Base-by-base conservation (phyloP, 64 coral and sea anemone species). In the Montipora efflorescens region DNA sequence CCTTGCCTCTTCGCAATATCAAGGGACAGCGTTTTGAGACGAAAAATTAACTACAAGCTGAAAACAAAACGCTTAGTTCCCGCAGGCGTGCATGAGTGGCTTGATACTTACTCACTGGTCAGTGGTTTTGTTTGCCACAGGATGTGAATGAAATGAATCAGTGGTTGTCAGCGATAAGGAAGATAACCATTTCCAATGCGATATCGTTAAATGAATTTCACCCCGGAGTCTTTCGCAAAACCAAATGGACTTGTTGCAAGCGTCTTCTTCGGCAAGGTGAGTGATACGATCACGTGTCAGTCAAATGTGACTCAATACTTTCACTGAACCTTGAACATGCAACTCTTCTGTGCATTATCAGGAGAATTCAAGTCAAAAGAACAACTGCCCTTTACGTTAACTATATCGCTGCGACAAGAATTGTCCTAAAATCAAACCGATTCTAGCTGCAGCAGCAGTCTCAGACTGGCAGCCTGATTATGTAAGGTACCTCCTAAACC, bases 111-210 rank as follows among this genome's bases (percentile, higher is more conserved):
- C 52, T 5, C 52, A 55, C 10, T 10, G 52, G 52, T 36, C 36
- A 55, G 52, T 55, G 52, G 10, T 83, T 67, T 28, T 50, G 9
- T 89, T 79, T 75, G 4, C 36, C 57, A 15, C 72, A 99, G 98
- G 87, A 96, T 67, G 98, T 99, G 12, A 99, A 99, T 59, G 98
- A 99, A 51, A 99, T 99, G 98, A 99, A 96, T 67, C 95, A 99
- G 21, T 99, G 98, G 98, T 67, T 99, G 47, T 99, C 98, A 5
- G 98, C 98, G 1, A 99, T 99, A 53, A 95, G 98, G 47, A 96
- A 97, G 67, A 97, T 93, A 18, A 97, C 91, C 2, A 75, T 97
- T 22, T 89, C 83, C 74, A 97, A 97, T 76, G 61, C 96, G 5
- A 84, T 49, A 20, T 73, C 92, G 48, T 59, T 97, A 46, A 72